phyloP scores from a whole-genome alignment of 2,113 vertebrate genomes.

The Cacatua alba region DNA sequence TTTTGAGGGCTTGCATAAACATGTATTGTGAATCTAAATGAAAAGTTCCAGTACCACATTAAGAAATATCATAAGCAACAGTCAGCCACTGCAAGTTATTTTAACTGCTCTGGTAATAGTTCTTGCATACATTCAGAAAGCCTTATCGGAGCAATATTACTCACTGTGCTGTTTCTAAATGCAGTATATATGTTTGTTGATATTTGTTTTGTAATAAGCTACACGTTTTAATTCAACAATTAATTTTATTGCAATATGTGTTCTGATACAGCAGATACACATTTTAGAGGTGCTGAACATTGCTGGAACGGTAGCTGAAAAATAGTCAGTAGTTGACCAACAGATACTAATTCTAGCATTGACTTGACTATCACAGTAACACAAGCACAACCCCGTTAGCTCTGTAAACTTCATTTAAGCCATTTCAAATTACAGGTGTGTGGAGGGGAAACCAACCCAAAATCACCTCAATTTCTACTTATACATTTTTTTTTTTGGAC shows the following conservation, averaged over 20 bases:
- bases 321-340: not conserved
- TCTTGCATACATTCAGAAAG: not conserved
- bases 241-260: not conserved
- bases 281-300: not conserved
- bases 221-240: not conserved
- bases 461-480: not conserved
- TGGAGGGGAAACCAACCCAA: fast-evolving
- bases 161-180: not conserved
- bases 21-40: not conserved
- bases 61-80: not conserved
- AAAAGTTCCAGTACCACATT: not conserved
- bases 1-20: not conserved
- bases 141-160: not conserved
- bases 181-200: not conserved
- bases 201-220: not conserved
- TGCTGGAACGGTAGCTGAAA: not conserved
- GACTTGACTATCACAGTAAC: not conserved
- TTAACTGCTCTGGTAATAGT: not conserved
- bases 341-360: not conserved
- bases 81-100: not conserved
- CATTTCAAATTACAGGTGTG: not conserved
- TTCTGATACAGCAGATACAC: not conserved
- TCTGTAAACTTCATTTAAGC: not conserved
- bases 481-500: not conserved
- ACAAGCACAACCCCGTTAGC: not conserved